Base-by-base conservation (phyloP, 2,797 vertebrate genomes). In the Etheostoma perlongum region DNA sequence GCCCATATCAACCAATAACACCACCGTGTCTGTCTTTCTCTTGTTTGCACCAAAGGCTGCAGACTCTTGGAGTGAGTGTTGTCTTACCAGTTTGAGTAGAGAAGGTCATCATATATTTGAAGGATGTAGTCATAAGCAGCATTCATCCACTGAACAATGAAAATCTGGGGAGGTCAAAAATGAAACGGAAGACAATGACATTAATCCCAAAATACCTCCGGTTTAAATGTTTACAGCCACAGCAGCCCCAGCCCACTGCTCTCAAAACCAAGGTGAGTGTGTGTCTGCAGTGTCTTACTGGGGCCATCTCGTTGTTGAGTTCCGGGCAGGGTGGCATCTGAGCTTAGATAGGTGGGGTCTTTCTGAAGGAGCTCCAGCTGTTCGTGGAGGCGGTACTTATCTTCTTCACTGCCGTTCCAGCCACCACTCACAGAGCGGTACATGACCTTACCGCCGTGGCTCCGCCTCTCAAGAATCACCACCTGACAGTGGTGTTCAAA, bases 1-100 rank as follows among this genome's bases (percentile, higher is more conserved):
- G 30, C 27, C 8, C 16, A 10, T 14, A 57, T 25, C 11, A 61
- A 44, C 12, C 18, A 61, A 19, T 15, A 4, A 47, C 27, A 59
- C 46, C 14, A 36, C 25, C 12, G 19, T 11, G 14, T 61, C 25
- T 30, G 21, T 69, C 25, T 48, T 16, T 36, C 21, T 47, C 14
- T 40, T 49, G 58, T 67, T 55, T 21, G 16, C 55, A 52, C 2
- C 21, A 3, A 74, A 64, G 33, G 67, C 62, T 70, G 67, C 70
- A 74, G 51, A 33, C 27, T 46, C 27, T 47, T 36, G 27, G n/a
- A 7, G 9, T 9, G 49, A 69, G 68, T 36, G 52, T 67, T 10
- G 57, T 85, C 87, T 3, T 95, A 99, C 98, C 98, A 99, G 92
- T 98, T 98, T 71, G 94, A 98, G 90, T 97, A 97, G 72, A 98